Percentiles rank a stretch among this genome's conserved stretches.
phyloP scores from a whole-genome alignment of 2,888 invertebrate species.

The Drosophila parthenogenetica region DNA sequence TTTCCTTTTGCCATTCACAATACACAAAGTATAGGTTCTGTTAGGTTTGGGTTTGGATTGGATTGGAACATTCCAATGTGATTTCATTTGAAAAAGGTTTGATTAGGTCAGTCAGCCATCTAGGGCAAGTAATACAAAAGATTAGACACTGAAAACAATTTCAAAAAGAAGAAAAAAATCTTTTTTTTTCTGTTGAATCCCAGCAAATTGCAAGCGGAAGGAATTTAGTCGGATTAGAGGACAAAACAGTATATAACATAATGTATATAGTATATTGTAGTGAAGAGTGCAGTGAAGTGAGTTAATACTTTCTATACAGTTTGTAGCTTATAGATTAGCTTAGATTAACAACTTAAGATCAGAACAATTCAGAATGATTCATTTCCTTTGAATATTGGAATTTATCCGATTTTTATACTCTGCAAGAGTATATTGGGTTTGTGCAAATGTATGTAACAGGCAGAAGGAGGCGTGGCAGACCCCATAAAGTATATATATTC shows the following conservation, averaged over 20 bases:
- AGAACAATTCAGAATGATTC: no score
- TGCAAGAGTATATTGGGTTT: no score
- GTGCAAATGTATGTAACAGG: no score
- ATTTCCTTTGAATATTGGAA: no score
- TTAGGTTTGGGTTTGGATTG: neutral
- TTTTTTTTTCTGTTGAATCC: neutral
- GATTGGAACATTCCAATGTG: conserved; percentile 18
- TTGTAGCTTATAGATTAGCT: no score
- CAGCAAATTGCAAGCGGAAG: neutral
- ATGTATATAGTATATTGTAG: neutral
- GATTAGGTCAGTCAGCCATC: neutral
- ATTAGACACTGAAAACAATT: neutral
- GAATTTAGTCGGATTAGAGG: neutral
- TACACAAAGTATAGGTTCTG: neutral
- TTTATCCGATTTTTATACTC: no score
- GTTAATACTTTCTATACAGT: neutral
- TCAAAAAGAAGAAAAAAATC: neutral
- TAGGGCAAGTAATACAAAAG: conserved; percentile 2
- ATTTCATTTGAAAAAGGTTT: conserved; percentile 3
- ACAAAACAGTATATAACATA: neutral
- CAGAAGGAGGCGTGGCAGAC: no score
- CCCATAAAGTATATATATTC: no score
- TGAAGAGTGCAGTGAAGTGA: neutral
- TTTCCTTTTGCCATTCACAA: conserved; percentile 33
- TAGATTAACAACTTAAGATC: neutral